phyloP scores from a whole-genome alignment of 2,888 invertebrate genomes.

The Leptura quadrifasciata region DNA sequence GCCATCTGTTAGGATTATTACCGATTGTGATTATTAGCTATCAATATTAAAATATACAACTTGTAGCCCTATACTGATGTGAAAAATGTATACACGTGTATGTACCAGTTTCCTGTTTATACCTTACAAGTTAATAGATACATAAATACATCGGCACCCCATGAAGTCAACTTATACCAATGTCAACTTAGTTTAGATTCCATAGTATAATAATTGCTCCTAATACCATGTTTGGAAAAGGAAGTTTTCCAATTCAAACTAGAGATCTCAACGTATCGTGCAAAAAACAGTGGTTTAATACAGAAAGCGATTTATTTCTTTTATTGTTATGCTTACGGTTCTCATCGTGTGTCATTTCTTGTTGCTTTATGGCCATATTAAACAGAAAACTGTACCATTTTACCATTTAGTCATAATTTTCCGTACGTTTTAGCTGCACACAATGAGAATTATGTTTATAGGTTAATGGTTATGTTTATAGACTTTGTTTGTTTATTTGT shows the following conservation, averaged over 20 bases:
- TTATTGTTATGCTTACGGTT: background rate
- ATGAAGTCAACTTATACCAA: background rate
- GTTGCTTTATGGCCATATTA: background rate
- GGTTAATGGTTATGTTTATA: too few species aligned
- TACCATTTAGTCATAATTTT: background rate
- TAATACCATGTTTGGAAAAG: constrained; percentile 3
- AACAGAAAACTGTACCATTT: background rate
- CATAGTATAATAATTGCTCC: background rate
- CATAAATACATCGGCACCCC: background rate
- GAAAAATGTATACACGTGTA: background rate
- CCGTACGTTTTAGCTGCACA: background rate
- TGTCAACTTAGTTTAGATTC: background rate
- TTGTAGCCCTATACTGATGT: too few species aligned
- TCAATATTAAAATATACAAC: too few species aligned
- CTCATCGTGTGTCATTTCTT: background rate
- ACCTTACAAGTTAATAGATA: background rate
- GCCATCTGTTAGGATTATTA: too few species aligned
- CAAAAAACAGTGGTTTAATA: constrained; percentile 7
- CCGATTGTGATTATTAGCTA: too few species aligned
- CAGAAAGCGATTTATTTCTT: background rate
- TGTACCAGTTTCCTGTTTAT: background rate
- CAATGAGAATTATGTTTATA: too few species aligned
- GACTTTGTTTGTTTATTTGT: too few species aligned
- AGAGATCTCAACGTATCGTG: background rate
- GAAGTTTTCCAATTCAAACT: background rate